Conservation (phyloP, 2,888 invertebrate genomes). For the Reticulitermes lucifugus region DNA sequence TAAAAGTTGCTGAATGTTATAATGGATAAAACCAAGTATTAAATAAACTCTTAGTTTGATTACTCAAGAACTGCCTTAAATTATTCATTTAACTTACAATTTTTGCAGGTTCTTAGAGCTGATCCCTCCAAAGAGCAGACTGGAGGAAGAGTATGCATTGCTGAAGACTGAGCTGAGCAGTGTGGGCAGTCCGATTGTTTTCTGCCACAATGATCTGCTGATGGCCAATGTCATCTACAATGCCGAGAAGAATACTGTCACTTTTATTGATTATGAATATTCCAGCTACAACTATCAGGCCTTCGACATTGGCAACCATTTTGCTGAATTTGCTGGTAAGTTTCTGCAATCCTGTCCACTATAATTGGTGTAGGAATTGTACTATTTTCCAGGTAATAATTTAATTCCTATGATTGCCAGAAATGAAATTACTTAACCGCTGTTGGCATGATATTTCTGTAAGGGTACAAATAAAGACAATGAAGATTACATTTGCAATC, state of each 20-base stretch:
- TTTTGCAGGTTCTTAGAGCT: conserved; percentile 72
- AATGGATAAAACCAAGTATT: too few relatives aligned
- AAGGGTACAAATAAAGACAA: too few relatives aligned
- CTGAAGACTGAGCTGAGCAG: conserved; percentile 74
- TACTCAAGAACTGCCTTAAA: too few relatives aligned
- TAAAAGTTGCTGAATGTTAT: too few relatives aligned
- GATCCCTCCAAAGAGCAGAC: conserved; percentile 74
- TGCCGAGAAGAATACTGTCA: conserved; percentile 71
- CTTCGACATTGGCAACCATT: conserved; percentile 98
- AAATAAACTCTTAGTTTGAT: too few relatives aligned
- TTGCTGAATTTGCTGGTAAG: conserved; percentile 95
- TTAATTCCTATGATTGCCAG: too few relatives aligned
- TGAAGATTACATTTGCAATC: too few relatives aligned
- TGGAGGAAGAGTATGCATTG: conserved; percentile 77
- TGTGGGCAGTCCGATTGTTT: conserved; percentile 83
- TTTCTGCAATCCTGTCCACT: conserved; percentile 49
- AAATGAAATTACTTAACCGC: too few relatives aligned
- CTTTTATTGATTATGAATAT: conserved; percentile 98
- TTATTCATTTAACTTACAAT: background rate
- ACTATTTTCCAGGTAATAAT: too few relatives aligned
- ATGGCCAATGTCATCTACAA: conserved; percentile 94
- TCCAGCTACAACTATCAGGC: conserved; percentile 94
- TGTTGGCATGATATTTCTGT: too few relatives aligned
- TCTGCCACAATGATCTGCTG: conserved; percentile 97
- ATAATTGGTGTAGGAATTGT: too few relatives aligned